A percentile compares a stretch with the other conserved stretches of the same genome.
phyloP scores from a whole-genome alignment of 2,888 invertebrate species.

The Tetanocera ferruginea region DNA sequence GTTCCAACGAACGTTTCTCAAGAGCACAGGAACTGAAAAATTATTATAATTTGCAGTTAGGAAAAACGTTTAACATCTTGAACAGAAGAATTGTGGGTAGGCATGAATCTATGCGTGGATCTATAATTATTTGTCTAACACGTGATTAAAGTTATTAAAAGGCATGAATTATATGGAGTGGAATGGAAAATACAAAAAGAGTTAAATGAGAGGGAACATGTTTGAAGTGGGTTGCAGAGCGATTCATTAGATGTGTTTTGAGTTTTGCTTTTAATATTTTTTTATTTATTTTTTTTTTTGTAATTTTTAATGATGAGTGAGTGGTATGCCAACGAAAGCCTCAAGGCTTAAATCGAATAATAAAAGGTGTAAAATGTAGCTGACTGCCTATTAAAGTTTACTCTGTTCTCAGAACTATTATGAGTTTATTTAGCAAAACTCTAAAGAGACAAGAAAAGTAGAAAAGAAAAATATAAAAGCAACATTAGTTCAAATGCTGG shows the following conservation, averaged over 20 bases:
- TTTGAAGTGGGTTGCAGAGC: background rate
- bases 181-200: background rate
- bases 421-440: too few species aligned
- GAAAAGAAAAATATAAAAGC: too few species aligned
- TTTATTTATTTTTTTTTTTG: too few species aligned
- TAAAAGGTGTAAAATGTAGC: too few species aligned
- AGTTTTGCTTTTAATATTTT: too few species aligned
- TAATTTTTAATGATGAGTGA: too few species aligned
- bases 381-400: too few species aligned
- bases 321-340: too few species aligned
- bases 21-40: slow-evolving; percentile 28
- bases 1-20: background rate
- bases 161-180: background rate
- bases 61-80: slow-evolving; percentile 23
- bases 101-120: slow-evolving; percentile 1
- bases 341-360: too few species aligned
- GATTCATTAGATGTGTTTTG: background rate
- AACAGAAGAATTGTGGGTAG: slow-evolving; percentile 20
- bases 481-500: too few species aligned
- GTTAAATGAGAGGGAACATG: background rate
- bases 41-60: slow-evolving; percentile 34
- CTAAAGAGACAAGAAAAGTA: too few species aligned
- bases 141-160: slow-evolving; percentile 35
- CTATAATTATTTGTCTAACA: slow-evolving; percentile 33
- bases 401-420: too few species aligned